These are phyloP conservation scores for Opisthocomus hoazin DNA, from an alignment of 2,113 vertebrate genomes.

Conservation along the genomic window DNA sequence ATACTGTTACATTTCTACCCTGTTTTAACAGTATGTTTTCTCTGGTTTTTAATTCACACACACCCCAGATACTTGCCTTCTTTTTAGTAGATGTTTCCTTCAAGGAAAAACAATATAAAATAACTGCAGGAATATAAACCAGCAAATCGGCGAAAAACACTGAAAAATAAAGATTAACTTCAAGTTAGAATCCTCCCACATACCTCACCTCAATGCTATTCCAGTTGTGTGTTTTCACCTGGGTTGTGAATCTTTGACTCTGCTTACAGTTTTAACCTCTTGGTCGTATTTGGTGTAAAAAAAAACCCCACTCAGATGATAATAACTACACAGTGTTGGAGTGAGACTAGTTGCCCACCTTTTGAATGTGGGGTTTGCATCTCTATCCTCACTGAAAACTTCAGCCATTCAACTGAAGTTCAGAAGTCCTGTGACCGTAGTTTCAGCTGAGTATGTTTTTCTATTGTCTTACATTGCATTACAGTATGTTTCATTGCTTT, in stretches of 20 bases:
- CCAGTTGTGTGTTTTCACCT: neutral
- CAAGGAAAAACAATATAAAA: constrained; percentile 86
- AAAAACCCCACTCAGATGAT: neutral
- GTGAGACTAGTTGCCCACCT: neutral
- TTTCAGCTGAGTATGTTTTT: neutral
- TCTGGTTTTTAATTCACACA: neutral
- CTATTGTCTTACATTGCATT: neutral
- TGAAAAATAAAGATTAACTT: constrained; percentile 65
- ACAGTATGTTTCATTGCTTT: neutral
- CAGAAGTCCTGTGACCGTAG: neutral
- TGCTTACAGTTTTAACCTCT: neutral
- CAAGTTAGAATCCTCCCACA: neutral
- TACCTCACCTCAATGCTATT: neutral
- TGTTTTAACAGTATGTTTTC: neutral
- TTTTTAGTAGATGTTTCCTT: constrained; percentile 81
- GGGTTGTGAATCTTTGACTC: neutral
- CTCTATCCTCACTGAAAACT: neutral
- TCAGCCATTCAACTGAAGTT: neutral
- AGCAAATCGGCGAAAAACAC: constrained; percentile 90
- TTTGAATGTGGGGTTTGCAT: neutral
- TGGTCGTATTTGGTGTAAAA: neutral
- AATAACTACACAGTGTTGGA: neutral
- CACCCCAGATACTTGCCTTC: constrained; percentile 76
- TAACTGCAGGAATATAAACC: constrained; percentile 90
- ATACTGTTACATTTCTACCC: neutral